Conservation (phyloP, 2,888 invertebrate species). For the Machimus atricapillus region DNA sequence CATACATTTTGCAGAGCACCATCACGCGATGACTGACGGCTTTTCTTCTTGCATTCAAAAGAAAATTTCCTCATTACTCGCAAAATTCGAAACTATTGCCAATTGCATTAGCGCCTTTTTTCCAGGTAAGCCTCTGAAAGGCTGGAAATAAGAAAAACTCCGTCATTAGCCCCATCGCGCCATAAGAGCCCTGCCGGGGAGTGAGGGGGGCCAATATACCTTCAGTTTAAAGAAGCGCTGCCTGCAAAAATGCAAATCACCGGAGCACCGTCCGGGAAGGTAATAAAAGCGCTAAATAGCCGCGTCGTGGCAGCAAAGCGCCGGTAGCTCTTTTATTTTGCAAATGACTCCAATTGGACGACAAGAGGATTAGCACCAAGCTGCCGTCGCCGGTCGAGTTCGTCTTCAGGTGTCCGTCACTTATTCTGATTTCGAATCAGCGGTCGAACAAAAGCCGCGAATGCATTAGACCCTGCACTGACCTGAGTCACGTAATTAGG, state of each 20-base stretch:
- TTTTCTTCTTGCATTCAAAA: neutral
- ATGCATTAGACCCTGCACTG: neutral
- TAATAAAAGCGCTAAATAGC: neutral
- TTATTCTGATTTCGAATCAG: neutral
- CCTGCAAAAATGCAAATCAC: neutral
- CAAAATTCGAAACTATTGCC: neutral
- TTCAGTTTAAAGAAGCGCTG: neutral
- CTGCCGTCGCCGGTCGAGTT: neutral
- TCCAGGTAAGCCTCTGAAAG: neutral
- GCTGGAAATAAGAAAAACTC: neutral
- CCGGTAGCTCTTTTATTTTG: neutral
- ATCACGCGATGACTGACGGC: neutral
- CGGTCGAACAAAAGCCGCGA: neutral
- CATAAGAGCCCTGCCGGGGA: neutral
- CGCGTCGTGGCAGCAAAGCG: neutral
- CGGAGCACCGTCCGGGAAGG: neutral
- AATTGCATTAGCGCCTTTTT: neutral
- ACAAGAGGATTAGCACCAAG: neutral
- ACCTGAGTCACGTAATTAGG: constrained; percentile 1
- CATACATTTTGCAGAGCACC: neutral
- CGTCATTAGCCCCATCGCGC: neutral
- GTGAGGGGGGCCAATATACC: neutral
- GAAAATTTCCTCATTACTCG: neutral
- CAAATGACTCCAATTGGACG: neutral
- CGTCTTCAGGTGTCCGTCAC: neutral